Conservation (phyloP, 2,797 vertebrate species). For the Steatocranus sp. region DNA sequence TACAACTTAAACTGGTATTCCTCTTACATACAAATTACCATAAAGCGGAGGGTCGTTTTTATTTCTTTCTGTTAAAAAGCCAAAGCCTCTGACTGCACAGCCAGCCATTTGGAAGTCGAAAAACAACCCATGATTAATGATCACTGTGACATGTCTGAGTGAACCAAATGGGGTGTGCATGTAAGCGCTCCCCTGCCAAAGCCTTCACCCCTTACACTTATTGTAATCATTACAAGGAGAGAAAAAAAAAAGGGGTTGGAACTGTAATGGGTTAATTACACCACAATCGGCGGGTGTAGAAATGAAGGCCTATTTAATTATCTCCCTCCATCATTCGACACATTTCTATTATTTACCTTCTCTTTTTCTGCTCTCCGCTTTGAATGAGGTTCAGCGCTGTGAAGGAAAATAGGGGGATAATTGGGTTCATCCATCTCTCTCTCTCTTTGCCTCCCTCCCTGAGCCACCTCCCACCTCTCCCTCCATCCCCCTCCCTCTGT, state of each 20-base stretch:
- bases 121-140: conserved; percentile 73
- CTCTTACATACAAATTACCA: conserved; percentile 11
- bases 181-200: conserved; percentile 64
- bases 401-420: conserved; percentile 69
- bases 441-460: conserved; percentile 38
- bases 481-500: background rate
- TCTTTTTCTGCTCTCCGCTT: conserved; percentile 42
- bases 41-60: conserved; percentile 46
- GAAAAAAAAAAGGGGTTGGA: conserved; percentile 33
- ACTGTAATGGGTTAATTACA: conserved; percentile 74
- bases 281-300: conserved; percentile 54
- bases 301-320: conserved; percentile 71
- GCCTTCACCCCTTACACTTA: conserved; percentile 70
- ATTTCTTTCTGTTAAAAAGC: conserved; percentile 53
- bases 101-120: conserved; percentile 37
- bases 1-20: background rate
- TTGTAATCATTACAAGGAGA: conserved; percentile 70
- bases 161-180: conserved; percentile 72
- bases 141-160: conserved; percentile 66
- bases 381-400: conserved; percentile 42
- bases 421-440: conserved; percentile 75
- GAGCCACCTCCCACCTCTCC: background rate
- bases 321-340: conserved; percentile 74
- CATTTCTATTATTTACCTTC: conserved; percentile 73
- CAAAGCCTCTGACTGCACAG: conserved; percentile 1